These are phyloP conservation scores for Apodemia zela DNA, from an alignment of 2,888 invertebrate genomes.

Conservation along the genomic window DNA sequence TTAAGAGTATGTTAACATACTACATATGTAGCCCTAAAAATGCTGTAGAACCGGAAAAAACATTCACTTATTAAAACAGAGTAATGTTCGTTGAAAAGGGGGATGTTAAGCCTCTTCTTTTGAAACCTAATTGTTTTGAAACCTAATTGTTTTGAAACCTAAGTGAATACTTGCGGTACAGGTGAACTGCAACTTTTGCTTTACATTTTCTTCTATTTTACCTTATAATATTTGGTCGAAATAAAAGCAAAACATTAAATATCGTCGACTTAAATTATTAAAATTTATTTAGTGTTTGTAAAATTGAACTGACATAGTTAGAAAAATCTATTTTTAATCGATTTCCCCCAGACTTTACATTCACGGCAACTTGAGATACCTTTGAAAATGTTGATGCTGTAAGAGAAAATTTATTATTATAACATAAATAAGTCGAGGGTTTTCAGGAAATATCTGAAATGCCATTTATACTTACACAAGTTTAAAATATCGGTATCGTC, in stretches of 20 bases:
- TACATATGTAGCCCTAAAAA: too few relatives aligned
- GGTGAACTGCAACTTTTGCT: too few relatives aligned
- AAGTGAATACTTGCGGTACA: too few relatives aligned
- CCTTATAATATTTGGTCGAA: background rate
- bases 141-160: too few relatives aligned
- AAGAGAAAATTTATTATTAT: constrained; percentile 37
- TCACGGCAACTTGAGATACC: constrained; percentile 80
- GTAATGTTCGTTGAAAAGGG: too few relatives aligned
- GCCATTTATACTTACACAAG: constrained; percentile 67
- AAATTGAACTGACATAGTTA: constrained; percentile 63
- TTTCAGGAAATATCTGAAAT: too few relatives aligned
- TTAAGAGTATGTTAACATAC: too few relatives aligned
- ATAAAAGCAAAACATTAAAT: constrained; percentile 26
- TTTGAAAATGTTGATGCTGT: constrained; percentile 81
- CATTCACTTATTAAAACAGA: too few relatives aligned
- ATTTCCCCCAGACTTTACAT: constrained; percentile 79
- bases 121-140: too few relatives aligned
- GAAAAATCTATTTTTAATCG: constrained; percentile 81
- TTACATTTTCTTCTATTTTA: background rate
- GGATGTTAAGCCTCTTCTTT: too few relatives aligned
- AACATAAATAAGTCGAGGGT: too few relatives aligned
- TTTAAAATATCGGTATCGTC: constrained; percentile 66
- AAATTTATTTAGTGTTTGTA: constrained; percentile 54
- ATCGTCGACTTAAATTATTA: constrained; percentile 2
- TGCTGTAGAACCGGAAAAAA: too few relatives aligned